These are phyloP conservation scores for Phenganax marumi DNA, from an alignment of 92 coral and sea anemone genomes.

Conservation along the genomic window DNA sequence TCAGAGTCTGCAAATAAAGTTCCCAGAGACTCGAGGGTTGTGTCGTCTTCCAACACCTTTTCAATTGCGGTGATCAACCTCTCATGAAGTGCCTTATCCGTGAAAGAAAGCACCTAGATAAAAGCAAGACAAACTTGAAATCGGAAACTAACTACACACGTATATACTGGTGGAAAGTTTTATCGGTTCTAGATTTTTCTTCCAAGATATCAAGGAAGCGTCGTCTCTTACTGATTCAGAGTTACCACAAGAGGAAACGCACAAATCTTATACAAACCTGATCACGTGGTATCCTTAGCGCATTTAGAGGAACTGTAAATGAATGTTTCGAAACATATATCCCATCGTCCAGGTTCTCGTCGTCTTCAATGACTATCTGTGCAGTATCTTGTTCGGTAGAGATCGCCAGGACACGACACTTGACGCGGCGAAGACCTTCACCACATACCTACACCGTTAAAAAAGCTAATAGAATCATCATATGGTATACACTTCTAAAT, in stretches of 20 bases:
- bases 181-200: neutral
- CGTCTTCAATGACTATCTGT: neutral
- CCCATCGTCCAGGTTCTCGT: neutral
- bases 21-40: constrained; percentile 28
- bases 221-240: no score
- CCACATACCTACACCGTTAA: constrained; percentile 3
- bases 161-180: neutral
- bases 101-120: constrained; percentile 10
- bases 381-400: constrained; percentile 34
- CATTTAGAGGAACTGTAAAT: constrained; percentile 26
- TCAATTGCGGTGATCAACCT: neutral
- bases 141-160: neutral
- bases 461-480: neutral
- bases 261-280: neutral
- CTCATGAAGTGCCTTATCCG: neutral
- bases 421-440: constrained; percentile 17
- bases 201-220: neutral
- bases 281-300: constrained; percentile 2
- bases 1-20: constrained; percentile 32
- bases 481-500: neutral
- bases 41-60: constrained; percentile 20
- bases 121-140: neutral
- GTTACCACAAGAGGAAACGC: no score
- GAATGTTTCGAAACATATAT: constrained; percentile 12
- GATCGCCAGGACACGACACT: constrained; percentile 18